These are phyloP conservation scores for Scolopax mira DNA, from an alignment of 2,113 vertebrate species.

Conservation along the genomic window DNA sequence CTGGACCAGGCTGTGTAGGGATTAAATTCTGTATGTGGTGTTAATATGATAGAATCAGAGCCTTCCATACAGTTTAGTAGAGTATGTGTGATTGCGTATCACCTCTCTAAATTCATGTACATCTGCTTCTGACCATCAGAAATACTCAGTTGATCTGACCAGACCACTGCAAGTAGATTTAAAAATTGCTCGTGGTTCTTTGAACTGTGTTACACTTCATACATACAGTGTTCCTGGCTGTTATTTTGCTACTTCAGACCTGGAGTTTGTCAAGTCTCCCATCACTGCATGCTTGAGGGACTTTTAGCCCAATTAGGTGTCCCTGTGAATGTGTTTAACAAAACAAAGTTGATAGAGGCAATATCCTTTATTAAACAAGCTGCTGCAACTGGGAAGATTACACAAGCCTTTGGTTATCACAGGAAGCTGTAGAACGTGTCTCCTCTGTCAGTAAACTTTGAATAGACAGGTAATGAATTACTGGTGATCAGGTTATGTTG, in stretches of 20 bases:
- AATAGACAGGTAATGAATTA: neutral
- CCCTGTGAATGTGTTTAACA: neutral
- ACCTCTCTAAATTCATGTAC: neutral
- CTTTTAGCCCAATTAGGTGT: neutral
- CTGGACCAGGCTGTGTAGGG: neutral
- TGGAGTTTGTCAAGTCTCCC: neutral
- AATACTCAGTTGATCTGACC: neutral
- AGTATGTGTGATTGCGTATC: neutral
- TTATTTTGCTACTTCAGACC: neutral
- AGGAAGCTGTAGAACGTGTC: neutral
- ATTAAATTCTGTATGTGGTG: neutral
- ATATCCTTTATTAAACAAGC: neutral
- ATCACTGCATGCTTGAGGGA: neutral
- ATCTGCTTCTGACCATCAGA: neutral
- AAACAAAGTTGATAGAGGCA: neutral
- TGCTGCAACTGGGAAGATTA: neutral
- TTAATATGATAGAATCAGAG: neutral
- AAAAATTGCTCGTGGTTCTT: neutral
- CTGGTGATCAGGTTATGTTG: neutral
- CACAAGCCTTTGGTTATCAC: neutral
- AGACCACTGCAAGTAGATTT: neutral
- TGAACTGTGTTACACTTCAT: neutral
- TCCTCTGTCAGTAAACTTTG: neutral
- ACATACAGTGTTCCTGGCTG: neutral
- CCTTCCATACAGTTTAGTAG: neutral